phyloP scores from a whole-genome alignment of 2,888 invertebrate genomes.

The Linyphia triangularis region DNA sequence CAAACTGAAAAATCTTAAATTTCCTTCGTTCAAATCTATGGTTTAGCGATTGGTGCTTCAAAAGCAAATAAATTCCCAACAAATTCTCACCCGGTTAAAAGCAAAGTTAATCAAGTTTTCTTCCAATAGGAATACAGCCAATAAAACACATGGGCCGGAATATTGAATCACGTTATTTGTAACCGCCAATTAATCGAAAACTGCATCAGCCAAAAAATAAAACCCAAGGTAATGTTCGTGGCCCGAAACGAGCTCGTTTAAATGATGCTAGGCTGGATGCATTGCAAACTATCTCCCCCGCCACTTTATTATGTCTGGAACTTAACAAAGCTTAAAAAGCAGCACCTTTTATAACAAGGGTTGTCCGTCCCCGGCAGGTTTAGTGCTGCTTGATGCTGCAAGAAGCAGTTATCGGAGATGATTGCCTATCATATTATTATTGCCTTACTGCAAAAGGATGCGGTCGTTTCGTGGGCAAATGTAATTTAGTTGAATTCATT shows the following conservation, averaged over 20 bases:
- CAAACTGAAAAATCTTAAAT: too few species aligned
- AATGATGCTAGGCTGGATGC: slow-evolving; percentile 22
- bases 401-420: slow-evolving; percentile 54
- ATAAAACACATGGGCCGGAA: slow-evolving; percentile 39
- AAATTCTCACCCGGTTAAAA: too few species aligned
- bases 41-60: too few species aligned
- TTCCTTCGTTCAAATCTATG: too few species aligned
- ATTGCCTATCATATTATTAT: slow-evolving; percentile 74
- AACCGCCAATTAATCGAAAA: slow-evolving; percentile 63
- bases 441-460: slow-evolving; percentile 27
- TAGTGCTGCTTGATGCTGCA: slow-evolving; percentile 6
- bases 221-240: slow-evolving; percentile 10
- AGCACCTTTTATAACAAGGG: not conserved
- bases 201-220: slow-evolving; percentile 22
- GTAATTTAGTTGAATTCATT: slow-evolving; percentile 74
- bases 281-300: slow-evolving; percentile 18
- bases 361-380: slow-evolving; percentile 44
- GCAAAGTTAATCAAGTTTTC: not conserved
- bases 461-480: slow-evolving; percentile 34
- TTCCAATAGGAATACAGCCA: slow-evolving; percentile 22
- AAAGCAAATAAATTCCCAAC: too few species aligned
- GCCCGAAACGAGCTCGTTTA: slow-evolving; percentile 3
- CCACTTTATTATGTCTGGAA: slow-evolving; percentile 58
- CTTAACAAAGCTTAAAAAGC: slow-evolving; percentile 71
- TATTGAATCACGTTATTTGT: slow-evolving; percentile 61